A percentile compares a stretch with the other conserved stretches of the same genome.
Conservation (phyloP, 2,888 invertebrate species). For the Andrena dorsata region DNA sequence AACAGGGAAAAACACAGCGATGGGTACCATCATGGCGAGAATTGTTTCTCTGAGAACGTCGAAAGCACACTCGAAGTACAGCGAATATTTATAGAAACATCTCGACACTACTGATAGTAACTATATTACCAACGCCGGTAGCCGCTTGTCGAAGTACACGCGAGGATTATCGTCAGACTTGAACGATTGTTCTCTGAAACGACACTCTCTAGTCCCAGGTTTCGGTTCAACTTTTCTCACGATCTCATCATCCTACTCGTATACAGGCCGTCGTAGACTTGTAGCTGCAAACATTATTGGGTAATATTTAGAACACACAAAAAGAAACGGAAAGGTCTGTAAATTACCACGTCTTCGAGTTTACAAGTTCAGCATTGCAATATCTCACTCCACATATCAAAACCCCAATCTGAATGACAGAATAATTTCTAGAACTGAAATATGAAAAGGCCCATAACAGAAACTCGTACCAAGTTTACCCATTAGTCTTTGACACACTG, state of each 20-base stretch:
- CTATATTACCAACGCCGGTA: conserved; percentile 64
- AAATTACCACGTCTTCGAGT: too few relatives aligned
- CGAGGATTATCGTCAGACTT: conserved; percentile 14
- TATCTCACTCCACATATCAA: background rate
- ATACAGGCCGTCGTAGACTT: background rate
- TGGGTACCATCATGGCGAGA: conserved; percentile 17
- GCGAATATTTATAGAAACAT: conserved; percentile 67
- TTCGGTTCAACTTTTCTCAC: background rate
- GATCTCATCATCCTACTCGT: background rate
- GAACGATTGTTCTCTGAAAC: background rate
- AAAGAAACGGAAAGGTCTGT: background rate
- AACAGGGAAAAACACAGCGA: conserved; percentile 6
- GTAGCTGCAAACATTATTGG: background rate
- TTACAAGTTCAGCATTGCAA: too few relatives aligned
- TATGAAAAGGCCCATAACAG: background rate
- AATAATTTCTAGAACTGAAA: background rate
- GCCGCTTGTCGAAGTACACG: conserved; percentile 33
- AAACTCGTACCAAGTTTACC: background rate
- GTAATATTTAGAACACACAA: background rate
- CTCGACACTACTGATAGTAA: conserved; percentile 65
- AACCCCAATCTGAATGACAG: background rate
- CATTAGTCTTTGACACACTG: background rate
- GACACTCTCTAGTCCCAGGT: background rate
- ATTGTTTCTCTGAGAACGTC: conserved; percentile 60
- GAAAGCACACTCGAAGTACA: conserved; percentile 71